A percentile compares a stretch with the other conserved stretches of the same genome.
phyloP scores from a whole-genome alignment of 2,113 vertebrate genomes.

The Calidris pugnax region DNA sequence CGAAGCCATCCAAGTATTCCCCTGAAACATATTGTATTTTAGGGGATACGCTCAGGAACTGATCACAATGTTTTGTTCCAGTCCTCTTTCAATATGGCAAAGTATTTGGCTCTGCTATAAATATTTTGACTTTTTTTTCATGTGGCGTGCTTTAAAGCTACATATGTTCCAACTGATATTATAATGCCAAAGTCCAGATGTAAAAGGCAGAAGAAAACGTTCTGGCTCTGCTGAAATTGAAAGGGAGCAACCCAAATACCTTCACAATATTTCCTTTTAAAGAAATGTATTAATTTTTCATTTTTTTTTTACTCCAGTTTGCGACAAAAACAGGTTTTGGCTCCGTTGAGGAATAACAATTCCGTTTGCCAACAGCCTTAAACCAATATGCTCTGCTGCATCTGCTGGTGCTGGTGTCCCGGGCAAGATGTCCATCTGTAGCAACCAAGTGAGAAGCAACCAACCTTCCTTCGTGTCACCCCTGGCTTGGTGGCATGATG shows the following conservation, averaged over 20 bases:
- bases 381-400: neutral
- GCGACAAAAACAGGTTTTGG: neutral
- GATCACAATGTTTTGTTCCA: neutral
- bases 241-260: neutral
- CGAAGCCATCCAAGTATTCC: neutral
- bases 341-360: neutral
- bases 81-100: neutral
- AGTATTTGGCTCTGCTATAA: neutral
- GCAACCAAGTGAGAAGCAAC: neutral
- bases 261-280: neutral
- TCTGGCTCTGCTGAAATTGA: neutral
- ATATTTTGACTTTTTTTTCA: neutral
- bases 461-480: accelerated
- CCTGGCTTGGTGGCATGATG: no score
- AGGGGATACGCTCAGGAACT: neutral
- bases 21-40: neutral
- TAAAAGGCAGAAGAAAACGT: neutral
- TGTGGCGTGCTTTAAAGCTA: neutral
- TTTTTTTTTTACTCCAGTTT: neutral
- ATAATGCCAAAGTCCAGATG: neutral
- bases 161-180: neutral
- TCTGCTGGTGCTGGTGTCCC: neutral
- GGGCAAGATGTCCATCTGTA: neutral
- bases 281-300: neutral
- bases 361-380: neutral